phyloP scores from a whole-genome alignment of 2,888 invertebrate genomes.

The Caenorhabditis angaria region DNA sequence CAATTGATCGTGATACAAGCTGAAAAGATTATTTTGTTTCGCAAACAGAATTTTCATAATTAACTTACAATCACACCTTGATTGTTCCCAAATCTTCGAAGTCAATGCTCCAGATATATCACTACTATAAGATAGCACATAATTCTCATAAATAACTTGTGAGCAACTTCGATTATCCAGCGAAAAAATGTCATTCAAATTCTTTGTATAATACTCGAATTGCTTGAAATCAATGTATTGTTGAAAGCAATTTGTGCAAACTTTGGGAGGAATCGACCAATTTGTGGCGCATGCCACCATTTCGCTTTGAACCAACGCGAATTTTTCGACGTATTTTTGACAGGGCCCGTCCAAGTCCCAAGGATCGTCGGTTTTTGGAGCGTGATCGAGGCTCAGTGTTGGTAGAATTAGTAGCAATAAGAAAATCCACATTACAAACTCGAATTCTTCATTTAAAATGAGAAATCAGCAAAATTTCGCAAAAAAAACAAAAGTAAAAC shows the following conservation, averaged over 20 bases:
- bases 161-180: slow-evolving; percentile 62
- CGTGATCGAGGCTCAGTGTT: slow-evolving; percentile 11
- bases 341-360: slow-evolving; percentile 68
- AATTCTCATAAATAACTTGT: slow-evolving; percentile 68
- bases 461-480: not conserved
- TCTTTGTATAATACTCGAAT: slow-evolving; percentile 62
- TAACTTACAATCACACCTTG: slow-evolving; percentile 66
- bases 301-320: slow-evolving; percentile 49
- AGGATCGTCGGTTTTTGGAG: slow-evolving; percentile 45
- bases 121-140: slow-evolving; percentile 64
- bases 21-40: slow-evolving; percentile 16
- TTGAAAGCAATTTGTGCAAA: slow-evolving; percentile 69
- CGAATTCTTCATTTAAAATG: not conserved
- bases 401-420: not conserved
- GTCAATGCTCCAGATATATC: slow-evolving; percentile 62
- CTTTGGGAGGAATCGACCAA: slow-evolving; percentile 69
- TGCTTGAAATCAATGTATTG: slow-evolving; percentile 66
- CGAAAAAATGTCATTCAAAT: slow-evolving; percentile 56
- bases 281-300: slow-evolving; percentile 67
- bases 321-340: slow-evolving; percentile 62
- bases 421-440: slow-evolving; percentile 1
- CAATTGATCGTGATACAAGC: slow-evolving; percentile 59
- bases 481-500: slow-evolving; percentile 6
- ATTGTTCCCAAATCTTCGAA: slow-evolving; percentile 64
- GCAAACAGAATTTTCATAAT: slow-evolving; percentile 1